Evolutionary conservation across 2,797 vertebrate species (phyloP).

Genomic region (Etheostoma perlongum): DNA sequence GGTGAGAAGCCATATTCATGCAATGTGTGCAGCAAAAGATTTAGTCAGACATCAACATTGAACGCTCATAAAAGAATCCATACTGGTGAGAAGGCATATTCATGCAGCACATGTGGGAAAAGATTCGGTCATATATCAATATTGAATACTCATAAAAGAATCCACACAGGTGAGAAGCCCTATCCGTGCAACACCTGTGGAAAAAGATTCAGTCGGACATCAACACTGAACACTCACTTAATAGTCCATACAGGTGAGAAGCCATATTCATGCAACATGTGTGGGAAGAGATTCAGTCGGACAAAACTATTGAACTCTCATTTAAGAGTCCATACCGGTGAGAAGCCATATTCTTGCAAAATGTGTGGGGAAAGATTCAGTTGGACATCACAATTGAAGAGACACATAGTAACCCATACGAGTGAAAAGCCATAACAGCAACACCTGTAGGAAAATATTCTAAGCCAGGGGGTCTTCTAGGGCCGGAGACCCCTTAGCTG

Average conservation of each 20-base stretch:
- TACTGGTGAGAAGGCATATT: constrained; percentile 20
- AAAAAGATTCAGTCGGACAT: not conserved
- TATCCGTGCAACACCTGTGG: not conserved
- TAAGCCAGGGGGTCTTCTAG: too few species aligned
- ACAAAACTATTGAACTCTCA: not conserved
- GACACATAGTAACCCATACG: not conserved
- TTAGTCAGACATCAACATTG: not conserved
- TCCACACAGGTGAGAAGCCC: not conserved
- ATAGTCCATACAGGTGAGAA: constrained; percentile 10
- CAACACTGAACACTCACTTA: not conserved
- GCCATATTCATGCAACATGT: not conserved
- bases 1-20: constrained; percentile 1
- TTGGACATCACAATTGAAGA: not conserved
- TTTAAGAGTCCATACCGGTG: not conserved
- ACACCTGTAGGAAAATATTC: not conserved
- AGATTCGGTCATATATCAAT: not conserved
- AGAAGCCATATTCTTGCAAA: not conserved
- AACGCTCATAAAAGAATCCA: constrained; percentile 12
- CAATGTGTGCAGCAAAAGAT: not conserved
- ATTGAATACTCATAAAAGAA: not conserved
- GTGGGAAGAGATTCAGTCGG: constrained; percentile 3
- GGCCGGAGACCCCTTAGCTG: too few species aligned
- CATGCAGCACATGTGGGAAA: constrained; percentile 12
- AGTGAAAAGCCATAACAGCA: not conserved
- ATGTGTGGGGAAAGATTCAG: not conserved